phyloP scores from a whole-genome alignment of 2,888 invertebrate species.

The Drosophila formosana region DNA sequence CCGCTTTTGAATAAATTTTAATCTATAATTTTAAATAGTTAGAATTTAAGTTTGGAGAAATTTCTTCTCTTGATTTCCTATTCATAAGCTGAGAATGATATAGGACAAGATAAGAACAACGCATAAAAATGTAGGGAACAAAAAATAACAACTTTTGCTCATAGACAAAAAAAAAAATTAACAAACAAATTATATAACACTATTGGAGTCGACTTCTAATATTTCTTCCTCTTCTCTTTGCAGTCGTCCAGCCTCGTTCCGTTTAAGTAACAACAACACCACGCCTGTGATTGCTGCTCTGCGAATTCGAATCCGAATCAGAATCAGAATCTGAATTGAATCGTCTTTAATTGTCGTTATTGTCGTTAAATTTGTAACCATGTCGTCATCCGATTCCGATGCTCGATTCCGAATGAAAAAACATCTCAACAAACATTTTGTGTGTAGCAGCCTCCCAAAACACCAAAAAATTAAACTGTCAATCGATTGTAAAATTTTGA shows the following conservation, averaged over 20 bases:
- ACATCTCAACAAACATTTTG: conserved; percentile 49
- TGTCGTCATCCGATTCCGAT: conserved; percentile 46
- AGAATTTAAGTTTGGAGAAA: no score
- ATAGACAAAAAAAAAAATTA: no score
- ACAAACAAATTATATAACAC: not conserved
- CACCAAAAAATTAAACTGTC: conserved; percentile 48
- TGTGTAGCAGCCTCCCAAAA: conserved; percentile 72
- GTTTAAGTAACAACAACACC: conserved; percentile 88
- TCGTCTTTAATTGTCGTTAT: conserved; percentile 13
- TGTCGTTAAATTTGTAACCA: conserved; percentile 29
- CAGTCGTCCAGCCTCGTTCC: conserved; percentile 93
- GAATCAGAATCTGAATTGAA: conserved; percentile 50
- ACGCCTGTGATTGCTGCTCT: conserved; percentile 90
- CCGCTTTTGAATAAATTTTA: no score
- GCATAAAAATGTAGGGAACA: no score
- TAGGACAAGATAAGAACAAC: no score
- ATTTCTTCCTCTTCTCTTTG: conserved; percentile 65
- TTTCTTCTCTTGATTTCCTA: no score
- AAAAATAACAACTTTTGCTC: no score
- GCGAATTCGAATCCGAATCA: conserved; percentile 59
- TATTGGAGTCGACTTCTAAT: not conserved
- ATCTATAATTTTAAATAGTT: no score
- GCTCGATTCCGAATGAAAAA: conserved; percentile 51
- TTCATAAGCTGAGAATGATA: no score
- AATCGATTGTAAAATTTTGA: conserved; percentile 32